Base-by-base conservation (phyloP, 2,113 vertebrate species). In the Xenopus borealis region DNA sequence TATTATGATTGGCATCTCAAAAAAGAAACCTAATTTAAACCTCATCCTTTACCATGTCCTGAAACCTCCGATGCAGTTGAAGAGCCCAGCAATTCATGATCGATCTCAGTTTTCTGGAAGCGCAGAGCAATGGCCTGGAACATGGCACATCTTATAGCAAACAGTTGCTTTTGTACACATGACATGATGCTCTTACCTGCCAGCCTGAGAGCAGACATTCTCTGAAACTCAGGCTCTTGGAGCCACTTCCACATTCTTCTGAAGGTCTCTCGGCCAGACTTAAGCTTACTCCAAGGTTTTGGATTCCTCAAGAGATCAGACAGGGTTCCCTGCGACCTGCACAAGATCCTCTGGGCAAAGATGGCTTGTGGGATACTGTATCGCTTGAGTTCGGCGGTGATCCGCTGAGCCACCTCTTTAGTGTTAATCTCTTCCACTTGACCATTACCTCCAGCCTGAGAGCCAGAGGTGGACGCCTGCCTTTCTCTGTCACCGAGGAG, bases 171-270 rank as follows among this genome's bases (percentile, higher is more conserved):
- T 40, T 40, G 33, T 40, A 40, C 8, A 40, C 8, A 55, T 16
- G 4, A 16, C 18, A 58, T 79, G 81, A 82, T 73, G 80, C 73
- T 88, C 95, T 88, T 94, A 98, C 97, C 96, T 94, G 97, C 97
- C 72, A 98, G 93, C 83, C 96, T 91, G 74, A 98, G 94, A 63
- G 96, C 96, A 45, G 97, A 98, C 96, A 98, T 98, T 84, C 97
- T 90, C 89, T 98, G 97, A 85, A 98, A 98, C 86, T 98, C 97
- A 0, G 97, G 97, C 84, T 98, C 97, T 84, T 98, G 97, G 64
- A 98, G 91, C 97, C 97, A 98, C 89, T 97, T 98, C 97, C 97
- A 98, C 97, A 98, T 98, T 89, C 96, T 93, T 76, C 96, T 90
- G 90, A 99, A 99, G 76, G 97, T 99, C 91, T 99, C 97, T 16